Evolutionary conservation across 2,888 invertebrate genomes (phyloP).

Genomic region (Phragmatobia fuliginosa): DNA sequence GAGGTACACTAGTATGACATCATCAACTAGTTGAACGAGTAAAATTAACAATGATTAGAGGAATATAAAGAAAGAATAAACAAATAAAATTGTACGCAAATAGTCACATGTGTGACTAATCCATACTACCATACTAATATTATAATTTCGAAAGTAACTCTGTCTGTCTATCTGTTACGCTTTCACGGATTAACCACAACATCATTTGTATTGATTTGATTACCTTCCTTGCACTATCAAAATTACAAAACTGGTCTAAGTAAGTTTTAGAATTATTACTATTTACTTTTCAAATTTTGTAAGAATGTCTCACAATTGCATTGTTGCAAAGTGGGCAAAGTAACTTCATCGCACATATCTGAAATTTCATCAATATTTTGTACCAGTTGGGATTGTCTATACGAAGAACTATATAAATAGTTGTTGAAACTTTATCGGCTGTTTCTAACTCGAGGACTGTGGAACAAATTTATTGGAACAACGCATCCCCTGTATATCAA

Average conservation of each 20-base stretch:
- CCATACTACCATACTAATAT: no score
- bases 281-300: no score
- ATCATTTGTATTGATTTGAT: no score
- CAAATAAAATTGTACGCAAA: no score
- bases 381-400: constrained; percentile 38
- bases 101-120: no score
- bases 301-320: background rate
- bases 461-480: constrained; percentile 61
- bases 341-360: constrained; percentile 2
- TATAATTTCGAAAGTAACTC: no score
- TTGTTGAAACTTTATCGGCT: constrained; percentile 44
- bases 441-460: constrained; percentile 41
- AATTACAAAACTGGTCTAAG: background rate
- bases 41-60: background rate
- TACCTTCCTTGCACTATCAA: no score
- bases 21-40: background rate
- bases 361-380: constrained; percentile 31
- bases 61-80: background rate
- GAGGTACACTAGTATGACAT: constrained; percentile 12
- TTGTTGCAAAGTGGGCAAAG: background rate
- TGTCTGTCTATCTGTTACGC: no score
- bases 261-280: background rate
- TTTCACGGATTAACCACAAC: no score
- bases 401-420: no score
- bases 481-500: constrained; percentile 56